Evolutionary conservation across 2,888 invertebrate genomes (phyloP).

Genomic region (Heliothis peltigera): DNA sequence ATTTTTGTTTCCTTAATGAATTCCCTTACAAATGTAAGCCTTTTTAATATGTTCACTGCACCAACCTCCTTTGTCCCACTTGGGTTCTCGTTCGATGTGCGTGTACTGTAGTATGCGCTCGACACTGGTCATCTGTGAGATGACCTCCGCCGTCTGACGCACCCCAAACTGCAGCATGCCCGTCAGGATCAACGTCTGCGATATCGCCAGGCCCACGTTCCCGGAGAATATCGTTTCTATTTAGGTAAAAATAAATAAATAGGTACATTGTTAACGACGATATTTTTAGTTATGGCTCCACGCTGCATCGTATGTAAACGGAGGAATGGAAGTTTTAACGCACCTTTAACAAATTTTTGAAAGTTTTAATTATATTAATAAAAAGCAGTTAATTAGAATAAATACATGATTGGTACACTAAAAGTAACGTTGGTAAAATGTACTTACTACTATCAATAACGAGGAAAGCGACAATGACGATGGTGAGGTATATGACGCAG

Average conservation of each 20-base stretch:
- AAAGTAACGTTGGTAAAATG: neutral
- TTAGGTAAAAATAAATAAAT: constrained; percentile 17
- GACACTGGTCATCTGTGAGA: constrained; percentile 93
- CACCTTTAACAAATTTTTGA: too few species aligned
- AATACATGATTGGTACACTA: too few species aligned
- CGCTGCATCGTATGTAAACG: too few species aligned
- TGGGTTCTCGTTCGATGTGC: constrained; percentile 91
- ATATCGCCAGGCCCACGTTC: constrained; percentile 92
- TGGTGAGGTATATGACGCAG: constrained; percentile 92
- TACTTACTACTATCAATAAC: constrained; percentile 88
- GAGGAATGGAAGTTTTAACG: too few species aligned
- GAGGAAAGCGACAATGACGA: constrained; percentile 92
- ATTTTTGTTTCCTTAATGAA: too few species aligned
- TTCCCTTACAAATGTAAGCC: too few species aligned
- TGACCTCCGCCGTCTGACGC: constrained; percentile 92
- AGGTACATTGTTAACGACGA: neutral
- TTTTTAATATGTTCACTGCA: too few species aligned
- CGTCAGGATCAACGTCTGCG: constrained; percentile 92
- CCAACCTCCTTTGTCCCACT: constrained; percentile 86
- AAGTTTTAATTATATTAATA: too few species aligned
- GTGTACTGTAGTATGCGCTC: constrained; percentile 93
- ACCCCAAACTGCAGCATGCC: constrained; percentile 93
- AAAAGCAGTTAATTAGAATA: too few species aligned
- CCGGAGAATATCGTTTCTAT: constrained; percentile 89
- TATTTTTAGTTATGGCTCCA: neutral